These are phyloP conservation scores for Anseranas semipalmata DNA, from an alignment of 2,113 vertebrate genomes.

Conservation along the genomic window DNA sequence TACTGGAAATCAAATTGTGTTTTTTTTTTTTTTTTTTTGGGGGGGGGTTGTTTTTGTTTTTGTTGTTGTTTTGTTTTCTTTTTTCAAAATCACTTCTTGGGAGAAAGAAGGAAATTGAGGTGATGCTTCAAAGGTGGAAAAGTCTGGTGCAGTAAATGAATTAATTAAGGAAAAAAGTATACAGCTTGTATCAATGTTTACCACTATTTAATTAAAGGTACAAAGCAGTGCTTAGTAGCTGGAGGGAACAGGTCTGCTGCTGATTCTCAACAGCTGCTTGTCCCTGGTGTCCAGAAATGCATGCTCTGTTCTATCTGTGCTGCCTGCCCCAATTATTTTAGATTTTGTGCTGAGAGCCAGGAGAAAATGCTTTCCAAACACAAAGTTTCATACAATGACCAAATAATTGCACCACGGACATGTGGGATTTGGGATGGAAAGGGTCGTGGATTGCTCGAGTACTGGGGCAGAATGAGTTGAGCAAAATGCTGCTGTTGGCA, in stretches of 20 bases:
- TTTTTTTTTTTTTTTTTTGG: not conserved
- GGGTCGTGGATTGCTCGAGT: fast-evolving
- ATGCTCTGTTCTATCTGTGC: fast-evolving
- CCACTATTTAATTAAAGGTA: not conserved
- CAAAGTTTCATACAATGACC: no score
- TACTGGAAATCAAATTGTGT: not conserved
- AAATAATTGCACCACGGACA: fast-evolving
- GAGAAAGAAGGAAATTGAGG: not conserved
- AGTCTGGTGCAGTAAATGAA: not conserved
- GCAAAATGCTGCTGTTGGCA: not conserved
- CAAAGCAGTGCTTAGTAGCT: fast-evolving
- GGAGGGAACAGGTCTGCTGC: not conserved
- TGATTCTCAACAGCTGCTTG: not conserved
- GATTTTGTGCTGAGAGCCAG: not conserved
- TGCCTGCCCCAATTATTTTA: not conserved
- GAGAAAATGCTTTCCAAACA: fast-evolving
- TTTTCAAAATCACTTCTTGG: not conserved
- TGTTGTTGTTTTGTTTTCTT: no score
- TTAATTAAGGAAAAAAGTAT: not conserved
- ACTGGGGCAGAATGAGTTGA: no score
- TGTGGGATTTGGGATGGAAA: no score
- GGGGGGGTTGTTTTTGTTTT: no score
- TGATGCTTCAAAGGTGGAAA: not conserved
- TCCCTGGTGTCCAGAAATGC: not conserved
- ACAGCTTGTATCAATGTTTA: fast-evolving